These are phyloP conservation scores for Micrastur ruficollis DNA, from an alignment of 2,797 vertebrate genomes.

Conservation along the genomic window DNA sequence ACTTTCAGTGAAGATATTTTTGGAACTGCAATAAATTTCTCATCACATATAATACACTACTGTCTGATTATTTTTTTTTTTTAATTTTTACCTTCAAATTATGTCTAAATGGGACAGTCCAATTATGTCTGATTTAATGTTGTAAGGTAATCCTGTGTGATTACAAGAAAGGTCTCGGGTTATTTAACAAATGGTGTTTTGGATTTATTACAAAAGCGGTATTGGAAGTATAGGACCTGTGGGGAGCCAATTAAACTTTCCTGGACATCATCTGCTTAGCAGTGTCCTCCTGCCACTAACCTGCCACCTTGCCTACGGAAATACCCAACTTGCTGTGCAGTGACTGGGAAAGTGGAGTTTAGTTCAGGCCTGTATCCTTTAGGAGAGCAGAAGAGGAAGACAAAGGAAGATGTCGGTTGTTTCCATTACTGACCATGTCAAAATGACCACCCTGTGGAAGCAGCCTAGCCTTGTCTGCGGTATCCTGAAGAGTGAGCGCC, in stretches of 20 bases:
- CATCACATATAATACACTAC: background rate
- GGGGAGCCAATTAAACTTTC: constrained; percentile 53
- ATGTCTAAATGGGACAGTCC: constrained; percentile 56
- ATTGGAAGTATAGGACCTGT: constrained; percentile 19
- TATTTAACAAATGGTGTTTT: constrained; percentile 47
- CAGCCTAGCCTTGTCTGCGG: background rate
- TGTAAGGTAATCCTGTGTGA: constrained; percentile 56
- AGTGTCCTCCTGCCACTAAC: background rate
- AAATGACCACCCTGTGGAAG: background rate
- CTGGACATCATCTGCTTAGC: constrained; percentile 5
- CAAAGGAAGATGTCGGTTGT: background rate
- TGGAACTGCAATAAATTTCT: constrained; percentile 55
- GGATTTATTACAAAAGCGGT: constrained; percentile 30
- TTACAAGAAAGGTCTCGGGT: constrained; percentile 48
- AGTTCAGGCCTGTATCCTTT: background rate
- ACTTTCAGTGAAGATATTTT: constrained; percentile 36
- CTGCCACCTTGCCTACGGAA: background rate
- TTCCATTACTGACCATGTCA: background rate
- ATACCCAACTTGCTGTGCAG: background rate
- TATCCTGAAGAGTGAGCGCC: background rate
- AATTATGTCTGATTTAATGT: constrained; percentile 65
- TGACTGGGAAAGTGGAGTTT: background rate
- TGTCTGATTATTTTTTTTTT: background rate
- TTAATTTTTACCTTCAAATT: constrained; percentile 52
- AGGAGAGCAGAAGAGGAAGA: background rate